Evolutionary conservation across 92 coral and sea anemone species (phyloP).

Genomic region (Metridium senile): DNA sequence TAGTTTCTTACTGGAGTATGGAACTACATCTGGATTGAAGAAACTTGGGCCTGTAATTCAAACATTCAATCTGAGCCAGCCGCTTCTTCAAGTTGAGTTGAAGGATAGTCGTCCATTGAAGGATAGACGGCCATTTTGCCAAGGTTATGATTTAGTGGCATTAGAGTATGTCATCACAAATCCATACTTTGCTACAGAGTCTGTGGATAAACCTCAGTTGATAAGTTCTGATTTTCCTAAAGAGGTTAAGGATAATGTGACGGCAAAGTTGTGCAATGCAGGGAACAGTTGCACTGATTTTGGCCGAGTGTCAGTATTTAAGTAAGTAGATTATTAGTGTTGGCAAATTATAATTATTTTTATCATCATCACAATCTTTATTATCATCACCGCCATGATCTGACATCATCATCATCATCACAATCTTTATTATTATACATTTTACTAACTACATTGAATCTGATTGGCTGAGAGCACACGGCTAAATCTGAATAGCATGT

Average conservation of each 20-base stretch:
- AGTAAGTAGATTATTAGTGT: not conserved
- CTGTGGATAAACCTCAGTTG: conserved; percentile 19
- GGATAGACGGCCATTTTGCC: conserved; percentile 38
- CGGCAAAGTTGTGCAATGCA: conserved; percentile 35
- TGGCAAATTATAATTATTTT: too few relatives aligned
- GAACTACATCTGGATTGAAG: conserved; percentile 44
- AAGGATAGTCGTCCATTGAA: too few relatives aligned
- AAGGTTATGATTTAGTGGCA: conserved; percentile 52
- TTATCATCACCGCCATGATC: too few relatives aligned
- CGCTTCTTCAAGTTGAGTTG: conserved; percentile 49
- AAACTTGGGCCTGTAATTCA: conserved; percentile 28
- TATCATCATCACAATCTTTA: too few relatives aligned
- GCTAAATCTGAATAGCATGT: too few relatives aligned
- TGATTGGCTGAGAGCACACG: too few relatives aligned
- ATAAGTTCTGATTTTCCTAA: conserved; percentile 21
- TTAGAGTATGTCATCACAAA: conserved; percentile 52
- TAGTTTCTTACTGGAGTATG: conserved; percentile 48
- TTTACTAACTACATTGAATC: too few relatives aligned
- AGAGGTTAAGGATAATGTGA: not conserved
- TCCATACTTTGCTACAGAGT: conserved; percentile 65
- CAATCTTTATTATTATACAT: too few relatives aligned
- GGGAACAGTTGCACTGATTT: not conserved
- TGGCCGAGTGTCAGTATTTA: not conserved
- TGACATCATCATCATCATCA: too few relatives aligned
- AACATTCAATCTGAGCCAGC: conserved; percentile 71